Evolutionary conservation across 2,888 invertebrate genomes (phyloP).

Genomic region (Macrosoma leucophasiata): DNA sequence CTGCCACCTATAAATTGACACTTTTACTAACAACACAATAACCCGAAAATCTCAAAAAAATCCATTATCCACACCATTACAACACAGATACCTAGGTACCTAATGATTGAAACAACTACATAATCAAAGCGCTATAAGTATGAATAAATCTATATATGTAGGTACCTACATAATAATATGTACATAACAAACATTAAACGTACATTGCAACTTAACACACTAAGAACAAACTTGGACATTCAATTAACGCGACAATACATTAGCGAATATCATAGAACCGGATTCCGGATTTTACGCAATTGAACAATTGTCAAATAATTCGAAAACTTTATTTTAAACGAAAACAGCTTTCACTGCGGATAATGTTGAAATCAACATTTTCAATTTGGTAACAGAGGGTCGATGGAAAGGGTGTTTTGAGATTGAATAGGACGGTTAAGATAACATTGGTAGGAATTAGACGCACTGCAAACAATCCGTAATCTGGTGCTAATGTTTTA

Average conservation of each 20-base stretch:
- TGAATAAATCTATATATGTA: not conserved
- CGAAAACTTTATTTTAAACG: constrained; percentile 10
- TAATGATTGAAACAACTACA: too few relatives aligned
- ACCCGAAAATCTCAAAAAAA: too few relatives aligned
- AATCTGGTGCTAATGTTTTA: constrained; percentile 50
- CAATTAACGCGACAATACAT: constrained; percentile 1
- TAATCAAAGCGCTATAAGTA: not conserved
- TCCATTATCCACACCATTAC: too few relatives aligned
- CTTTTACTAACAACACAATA: too few relatives aligned
- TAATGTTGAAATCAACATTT: constrained; percentile 26
- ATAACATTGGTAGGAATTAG: constrained; percentile 34
- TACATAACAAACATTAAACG: not conserved
- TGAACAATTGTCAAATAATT: constrained; percentile 21
- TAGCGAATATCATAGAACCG: constrained; percentile 13
- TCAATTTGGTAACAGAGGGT: constrained; percentile 21
- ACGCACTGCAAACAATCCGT: constrained; percentile 33
- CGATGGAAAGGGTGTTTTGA: constrained; percentile 31
- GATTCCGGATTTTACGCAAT: constrained; percentile 50
- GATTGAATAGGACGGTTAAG: constrained; percentile 27
- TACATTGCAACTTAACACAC: not conserved
- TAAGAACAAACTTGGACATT: not conserved
- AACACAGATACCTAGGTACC: too few relatives aligned
- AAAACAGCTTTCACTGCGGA: constrained; percentile 29
- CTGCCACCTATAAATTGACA: too few relatives aligned
- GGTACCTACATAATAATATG: not conserved